Evolutionary conservation across 2,797 vertebrate genomes (phyloP), one percentile per base, ranked within the genome.

Genomic region (Galaxias olidus): DNA sequence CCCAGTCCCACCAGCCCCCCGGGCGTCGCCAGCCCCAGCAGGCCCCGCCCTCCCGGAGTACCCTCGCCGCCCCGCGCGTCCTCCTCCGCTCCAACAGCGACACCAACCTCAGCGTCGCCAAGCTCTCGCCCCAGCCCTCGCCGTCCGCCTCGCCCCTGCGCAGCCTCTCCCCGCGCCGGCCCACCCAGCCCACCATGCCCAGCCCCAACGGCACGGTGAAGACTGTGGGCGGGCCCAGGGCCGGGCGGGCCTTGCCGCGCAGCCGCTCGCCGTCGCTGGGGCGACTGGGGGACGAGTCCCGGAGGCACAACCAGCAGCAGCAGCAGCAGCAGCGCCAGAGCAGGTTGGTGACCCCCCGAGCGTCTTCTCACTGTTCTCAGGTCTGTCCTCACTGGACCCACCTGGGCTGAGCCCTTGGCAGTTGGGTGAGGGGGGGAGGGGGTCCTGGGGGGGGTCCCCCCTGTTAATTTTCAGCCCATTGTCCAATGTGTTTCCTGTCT

Each of bases 31-130:
- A 52, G 48, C 15, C 52, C 59, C 52, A 49, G 18, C 48, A 48
- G 59, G 59, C 30, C 17, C 46, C 59, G 91, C 93, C 62, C 90
- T 87, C 66, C 77, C 90, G 91, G 17, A 93, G 76, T 87, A 93
- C 93, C 19, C 89, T 95, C 72, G 86, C 94, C 15, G 91, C 94
- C 48, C 94, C 94, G 20, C 91, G 93, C 10, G 88, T 94, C 76
- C 86, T 96, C 74, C 93, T 95, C 42, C 93, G 94, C 45, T 95
- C 94, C 71, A 95, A 95, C 88, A 96, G 94, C 0, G 94, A 95
- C 88, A 94, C 94, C 88, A 94, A 94, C 77, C 90, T 95, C 73
- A 90, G 92, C 77, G 75, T 93, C 59, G 90, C 90, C 68, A 86
- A 89, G 4, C 92, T 92, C 91, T 57, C 20, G 91, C 83, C 94